Evolutionary conservation across 2,888 invertebrate species (phyloP).

Genomic region (Onchidella celtica): DNA sequence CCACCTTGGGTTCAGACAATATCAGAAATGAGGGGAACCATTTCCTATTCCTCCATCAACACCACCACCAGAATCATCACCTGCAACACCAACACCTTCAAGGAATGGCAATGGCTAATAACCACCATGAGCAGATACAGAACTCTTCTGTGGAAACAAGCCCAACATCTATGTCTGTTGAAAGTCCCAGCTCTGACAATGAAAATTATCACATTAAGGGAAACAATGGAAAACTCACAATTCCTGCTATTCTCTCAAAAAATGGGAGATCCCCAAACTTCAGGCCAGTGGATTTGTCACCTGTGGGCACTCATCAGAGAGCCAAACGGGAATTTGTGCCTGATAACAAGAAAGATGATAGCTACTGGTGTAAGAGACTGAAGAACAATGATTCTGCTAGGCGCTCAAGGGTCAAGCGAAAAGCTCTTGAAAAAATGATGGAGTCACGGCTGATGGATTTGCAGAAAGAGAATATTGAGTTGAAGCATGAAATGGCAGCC

Average conservation of each 20-base stretch:
- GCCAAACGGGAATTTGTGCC: constrained; percentile 62
- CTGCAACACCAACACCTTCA: not conserved
- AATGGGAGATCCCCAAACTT: not conserved
- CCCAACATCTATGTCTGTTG: not conserved
- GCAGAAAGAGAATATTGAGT: constrained; percentile 79
- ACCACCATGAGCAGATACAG: not conserved
- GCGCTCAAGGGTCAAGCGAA: constrained; percentile 78
- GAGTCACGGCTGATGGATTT: constrained; percentile 72
- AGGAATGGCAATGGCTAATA: not conserved
- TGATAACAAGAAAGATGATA: constrained; percentile 74
- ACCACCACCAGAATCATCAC: not conserved
- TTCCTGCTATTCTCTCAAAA: not conserved
- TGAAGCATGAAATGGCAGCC: constrained; percentile 76
- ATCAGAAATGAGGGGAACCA: not conserved
- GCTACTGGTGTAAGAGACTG: constrained; percentile 79
- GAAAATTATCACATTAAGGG: not conserved
- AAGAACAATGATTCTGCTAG: constrained; percentile 81
- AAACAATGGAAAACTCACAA: not conserved
- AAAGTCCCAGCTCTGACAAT: not conserved
- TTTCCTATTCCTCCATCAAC: not conserved
- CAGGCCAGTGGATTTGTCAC: not conserved
- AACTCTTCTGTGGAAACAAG: not conserved
- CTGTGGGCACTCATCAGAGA: constrained; percentile 32
- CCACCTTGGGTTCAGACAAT: not conserved
- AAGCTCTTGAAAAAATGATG: constrained; percentile 79